phyloP scores from a whole-genome alignment of 2,797 vertebrate genomes.

The Megaceryle alcyon region DNA sequence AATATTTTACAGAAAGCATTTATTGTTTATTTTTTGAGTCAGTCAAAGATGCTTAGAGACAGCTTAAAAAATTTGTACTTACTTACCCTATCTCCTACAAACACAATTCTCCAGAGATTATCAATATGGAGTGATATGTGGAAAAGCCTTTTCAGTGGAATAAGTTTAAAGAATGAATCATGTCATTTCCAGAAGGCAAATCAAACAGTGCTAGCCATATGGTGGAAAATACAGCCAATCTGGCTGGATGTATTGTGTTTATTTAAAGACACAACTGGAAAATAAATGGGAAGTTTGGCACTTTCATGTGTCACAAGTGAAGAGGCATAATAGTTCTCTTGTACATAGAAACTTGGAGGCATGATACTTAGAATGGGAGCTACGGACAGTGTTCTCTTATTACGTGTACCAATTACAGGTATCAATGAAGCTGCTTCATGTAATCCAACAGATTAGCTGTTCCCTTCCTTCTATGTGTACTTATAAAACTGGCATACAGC shows the following conservation, averaged over 20 bases:
- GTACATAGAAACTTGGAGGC: neutral
- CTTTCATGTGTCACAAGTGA: neutral
- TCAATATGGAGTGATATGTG: neutral
- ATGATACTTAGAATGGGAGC: neutral
- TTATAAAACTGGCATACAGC: neutral
- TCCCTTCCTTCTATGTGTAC: neutral
- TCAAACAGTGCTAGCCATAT: neutral
- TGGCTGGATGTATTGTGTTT: slow-evolving; percentile 6
- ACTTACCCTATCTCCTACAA: neutral
- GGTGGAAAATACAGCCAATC: slow-evolving; percentile 53
- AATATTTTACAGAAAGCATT: neutral
- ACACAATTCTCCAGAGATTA: neutral
- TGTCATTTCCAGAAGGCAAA: slow-evolving; percentile 32
- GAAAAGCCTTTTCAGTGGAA: neutral
- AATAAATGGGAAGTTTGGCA: slow-evolving; percentile 25
- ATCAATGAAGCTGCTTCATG: neutral
- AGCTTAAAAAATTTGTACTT: neutral
- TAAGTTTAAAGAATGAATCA: slow-evolving; percentile 13
- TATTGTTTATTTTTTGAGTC: neutral
- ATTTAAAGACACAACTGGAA: slow-evolving; percentile 54
- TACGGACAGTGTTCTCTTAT: neutral
- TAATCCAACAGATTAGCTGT: neutral
- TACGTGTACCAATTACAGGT: neutral
- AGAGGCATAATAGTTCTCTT: neutral
- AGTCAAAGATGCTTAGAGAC: neutral